These are phyloP conservation scores for Eupithecia inturbata DNA, from an alignment of 2,888 invertebrate genomes.

Conservation along the genomic window DNA sequence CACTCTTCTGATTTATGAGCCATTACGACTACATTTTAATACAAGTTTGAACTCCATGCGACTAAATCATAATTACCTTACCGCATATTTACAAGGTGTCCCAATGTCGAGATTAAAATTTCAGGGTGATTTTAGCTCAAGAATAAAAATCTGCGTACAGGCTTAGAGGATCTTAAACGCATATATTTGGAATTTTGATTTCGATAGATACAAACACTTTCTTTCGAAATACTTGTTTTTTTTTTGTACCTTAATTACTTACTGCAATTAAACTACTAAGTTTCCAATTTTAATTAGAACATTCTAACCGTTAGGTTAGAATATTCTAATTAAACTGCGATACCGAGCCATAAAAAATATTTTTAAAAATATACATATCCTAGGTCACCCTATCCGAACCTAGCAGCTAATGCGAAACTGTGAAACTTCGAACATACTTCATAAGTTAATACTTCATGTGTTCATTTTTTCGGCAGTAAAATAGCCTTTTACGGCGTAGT, in stretches of 20 bases:
- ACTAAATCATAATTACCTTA: slow-evolving; percentile 65
- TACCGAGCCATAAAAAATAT: neutral
- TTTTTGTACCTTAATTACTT: no score
- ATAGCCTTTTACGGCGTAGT: slow-evolving; percentile 41
- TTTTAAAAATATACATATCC: neutral
- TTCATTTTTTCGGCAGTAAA: slow-evolving; percentile 48
- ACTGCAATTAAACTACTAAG: no score
- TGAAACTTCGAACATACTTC: slow-evolving; percentile 48
- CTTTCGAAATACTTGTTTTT: neutral
- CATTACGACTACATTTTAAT: slow-evolving; percentile 67
- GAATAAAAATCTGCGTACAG: neutral
- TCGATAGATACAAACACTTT: neutral
- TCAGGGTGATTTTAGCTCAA: neutral
- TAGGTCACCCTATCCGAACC: neutral
- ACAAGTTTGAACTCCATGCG: slow-evolving; percentile 57
- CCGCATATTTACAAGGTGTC: slow-evolving; percentile 43
- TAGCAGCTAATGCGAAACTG: slow-evolving; percentile 40
- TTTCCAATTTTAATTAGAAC: neutral
- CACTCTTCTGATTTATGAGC: slow-evolving; percentile 62
- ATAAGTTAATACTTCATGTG: slow-evolving; percentile 34
- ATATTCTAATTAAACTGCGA: neutral
- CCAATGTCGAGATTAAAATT: neutral
- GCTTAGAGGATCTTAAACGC: neutral
- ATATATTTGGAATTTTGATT: neutral
- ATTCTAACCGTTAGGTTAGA: no score